Evolutionary conservation across 2,797 vertebrate species (phyloP).

Genomic region (Coregonus suidteri): DNA sequence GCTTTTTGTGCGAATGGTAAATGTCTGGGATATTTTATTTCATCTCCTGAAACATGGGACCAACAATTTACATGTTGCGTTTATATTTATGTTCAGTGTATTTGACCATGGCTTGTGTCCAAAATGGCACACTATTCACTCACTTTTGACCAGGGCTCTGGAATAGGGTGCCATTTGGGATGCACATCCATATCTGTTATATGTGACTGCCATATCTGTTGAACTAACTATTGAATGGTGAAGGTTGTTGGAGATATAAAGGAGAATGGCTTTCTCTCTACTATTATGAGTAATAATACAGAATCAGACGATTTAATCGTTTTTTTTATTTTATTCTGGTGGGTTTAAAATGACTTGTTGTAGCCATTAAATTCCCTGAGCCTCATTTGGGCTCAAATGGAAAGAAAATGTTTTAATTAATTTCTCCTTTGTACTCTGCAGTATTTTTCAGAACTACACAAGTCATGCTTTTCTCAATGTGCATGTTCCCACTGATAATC

Average conservation of each 20-base stretch:
- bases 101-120: too few relatives aligned
- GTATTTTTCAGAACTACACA: conserved; percentile 41
- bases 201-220: background rate
- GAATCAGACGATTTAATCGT: background rate
- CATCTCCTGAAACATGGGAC: too few relatives aligned
- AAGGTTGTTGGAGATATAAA: conserved; percentile 22
- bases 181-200: too few relatives aligned
- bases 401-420: conserved; percentile 31
- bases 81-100: too few relatives aligned
- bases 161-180: too few relatives aligned
- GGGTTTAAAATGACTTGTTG: conserved; percentile 10
- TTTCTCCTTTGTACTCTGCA: conserved; percentile 29
- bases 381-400: conserved; percentile 9
- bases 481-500: conserved; percentile 46
- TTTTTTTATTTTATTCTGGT: background rate
- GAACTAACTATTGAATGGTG: conserved; percentile 11
- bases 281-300: conserved; percentile 25
- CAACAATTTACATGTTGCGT: too few relatives aligned
- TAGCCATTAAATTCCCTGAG: conserved; percentile 14
- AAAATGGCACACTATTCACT: too few relatives aligned
- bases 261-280: background rate
- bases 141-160: too few relatives aligned
- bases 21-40: too few relatives aligned
- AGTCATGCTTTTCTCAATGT: conserved; percentile 56
- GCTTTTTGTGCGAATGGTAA: too few relatives aligned